These are phyloP conservation scores for Nasua narica DNA, from an alignment of 2,797 vertebrate genomes.

Conservation along the genomic window DNA sequence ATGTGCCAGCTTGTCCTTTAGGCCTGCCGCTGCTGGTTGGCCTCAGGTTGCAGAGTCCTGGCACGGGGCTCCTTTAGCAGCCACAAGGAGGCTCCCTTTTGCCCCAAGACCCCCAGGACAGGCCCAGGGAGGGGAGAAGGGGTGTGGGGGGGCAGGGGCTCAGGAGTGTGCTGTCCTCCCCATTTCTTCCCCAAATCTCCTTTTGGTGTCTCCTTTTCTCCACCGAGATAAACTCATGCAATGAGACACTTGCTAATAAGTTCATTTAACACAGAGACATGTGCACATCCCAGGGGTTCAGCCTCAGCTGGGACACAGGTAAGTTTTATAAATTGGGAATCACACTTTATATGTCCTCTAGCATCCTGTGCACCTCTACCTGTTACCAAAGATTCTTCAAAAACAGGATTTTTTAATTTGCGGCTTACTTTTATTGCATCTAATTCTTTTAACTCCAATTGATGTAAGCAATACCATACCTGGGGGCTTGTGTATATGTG, in stretches of 20 bases:
- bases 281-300: neutral
- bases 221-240: neutral
- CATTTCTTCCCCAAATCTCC: neutral
- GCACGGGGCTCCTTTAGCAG: too few species aligned
- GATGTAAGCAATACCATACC: neutral
- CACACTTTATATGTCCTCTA: neutral
- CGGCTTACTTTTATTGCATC: neutral
- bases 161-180: neutral
- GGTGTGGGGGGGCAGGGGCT: too few species aligned
- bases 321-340: neutral
- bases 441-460: neutral
- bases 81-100: neutral
- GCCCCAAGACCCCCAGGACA: fast-evolving
- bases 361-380: neutral
- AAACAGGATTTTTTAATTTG: neutral
- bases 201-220: neutral
- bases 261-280: neutral
- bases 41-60: too few species aligned
- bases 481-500: neutral
- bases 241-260: neutral
- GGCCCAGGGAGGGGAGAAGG: too few species aligned
- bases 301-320: neutral
- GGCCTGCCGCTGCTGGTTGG: neutral
- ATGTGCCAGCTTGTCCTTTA: neutral
- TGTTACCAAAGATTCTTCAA: neutral